Evolutionary conservation across 2,797 vertebrate genomes (phyloP).

Genomic region (Lemur catta): DNA sequence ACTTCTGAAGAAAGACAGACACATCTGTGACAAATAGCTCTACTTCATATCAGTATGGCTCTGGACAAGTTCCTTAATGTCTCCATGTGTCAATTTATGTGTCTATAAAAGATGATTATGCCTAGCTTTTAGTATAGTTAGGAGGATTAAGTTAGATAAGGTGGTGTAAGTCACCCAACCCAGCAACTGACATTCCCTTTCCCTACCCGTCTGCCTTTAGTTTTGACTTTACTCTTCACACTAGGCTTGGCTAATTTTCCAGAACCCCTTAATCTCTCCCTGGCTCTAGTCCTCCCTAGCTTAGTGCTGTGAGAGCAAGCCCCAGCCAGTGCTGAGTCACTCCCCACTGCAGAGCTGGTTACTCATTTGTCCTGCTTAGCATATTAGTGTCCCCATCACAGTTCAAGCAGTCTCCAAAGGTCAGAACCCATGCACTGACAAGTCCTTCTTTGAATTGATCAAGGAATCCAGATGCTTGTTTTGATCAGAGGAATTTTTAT

Average conservation of each 20-base stretch:
- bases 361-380: not conserved
- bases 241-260: not conserved
- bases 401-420: not conserved
- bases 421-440: not conserved
- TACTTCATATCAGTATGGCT: not conserved
- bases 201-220: not conserved
- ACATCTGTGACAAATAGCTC: not conserved
- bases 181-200: not conserved
- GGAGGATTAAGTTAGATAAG: not conserved
- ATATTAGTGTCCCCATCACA: not conserved
- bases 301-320: not conserved
- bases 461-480: conserved; percentile 13
- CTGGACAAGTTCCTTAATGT: not conserved
- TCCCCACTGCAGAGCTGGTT: not conserved
- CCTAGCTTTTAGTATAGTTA: not conserved
- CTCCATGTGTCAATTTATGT: not conserved
- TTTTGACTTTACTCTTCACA: not conserved
- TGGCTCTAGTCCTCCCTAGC: not conserved
- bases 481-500: conserved; percentile 13
- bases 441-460: conserved; percentile 1
- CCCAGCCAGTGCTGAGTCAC: not conserved
- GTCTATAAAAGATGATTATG: not conserved
- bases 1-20: not conserved
- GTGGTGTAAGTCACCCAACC: not conserved
- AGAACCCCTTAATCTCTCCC: not conserved